These are phyloP conservation scores for Branchipolynoe longqiensis DNA, from an alignment of 2,888 invertebrate species.

Conservation along the genomic window DNA sequence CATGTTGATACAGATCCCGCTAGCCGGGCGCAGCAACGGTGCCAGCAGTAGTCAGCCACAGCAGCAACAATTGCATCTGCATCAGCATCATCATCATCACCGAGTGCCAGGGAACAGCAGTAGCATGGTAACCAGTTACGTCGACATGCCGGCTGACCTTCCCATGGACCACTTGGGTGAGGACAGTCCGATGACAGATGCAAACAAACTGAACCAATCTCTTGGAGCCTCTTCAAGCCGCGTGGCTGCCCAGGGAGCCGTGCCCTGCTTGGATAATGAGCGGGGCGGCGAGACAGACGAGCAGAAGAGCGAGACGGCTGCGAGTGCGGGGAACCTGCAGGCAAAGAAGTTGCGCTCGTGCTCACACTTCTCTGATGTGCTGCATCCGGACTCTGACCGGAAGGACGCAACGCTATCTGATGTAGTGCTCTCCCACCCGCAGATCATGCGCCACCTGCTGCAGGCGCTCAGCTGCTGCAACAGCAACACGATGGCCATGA, in stretches of 20 bases:
- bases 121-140: background rate
- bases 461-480: conserved; percentile 90
- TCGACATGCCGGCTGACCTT: background rate
- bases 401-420: conserved; percentile 71
- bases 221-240: conserved; percentile 66
- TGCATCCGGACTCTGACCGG: conserved; percentile 24
- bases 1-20: conserved; percentile 74
- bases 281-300: conserved; percentile 89
- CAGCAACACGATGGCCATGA: conserved; percentile 87
- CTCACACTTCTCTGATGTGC: conserved; percentile 59
- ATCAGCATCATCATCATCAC: background rate
- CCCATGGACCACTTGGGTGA: conserved; percentile 34
- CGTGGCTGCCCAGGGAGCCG: conserved; percentile 24
- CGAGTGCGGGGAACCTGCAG: background rate
- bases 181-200: conserved; percentile 73
- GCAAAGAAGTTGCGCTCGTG: conserved; percentile 34
- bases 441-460: conserved; percentile 91
- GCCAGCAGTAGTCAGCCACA: background rate
- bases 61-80: too few species aligned
- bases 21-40: conserved; percentile 54
- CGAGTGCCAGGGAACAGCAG: background rate
- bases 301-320: conserved; percentile 85
- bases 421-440: conserved; percentile 81
- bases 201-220: conserved; percentile 73
- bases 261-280: conserved; percentile 75